Percentiles rank a stretch among this genome's conserved stretches.
Evolutionary conservation across 2,113 vertebrate genomes (phyloP).

Genomic region (Lagopus muta): DNA sequence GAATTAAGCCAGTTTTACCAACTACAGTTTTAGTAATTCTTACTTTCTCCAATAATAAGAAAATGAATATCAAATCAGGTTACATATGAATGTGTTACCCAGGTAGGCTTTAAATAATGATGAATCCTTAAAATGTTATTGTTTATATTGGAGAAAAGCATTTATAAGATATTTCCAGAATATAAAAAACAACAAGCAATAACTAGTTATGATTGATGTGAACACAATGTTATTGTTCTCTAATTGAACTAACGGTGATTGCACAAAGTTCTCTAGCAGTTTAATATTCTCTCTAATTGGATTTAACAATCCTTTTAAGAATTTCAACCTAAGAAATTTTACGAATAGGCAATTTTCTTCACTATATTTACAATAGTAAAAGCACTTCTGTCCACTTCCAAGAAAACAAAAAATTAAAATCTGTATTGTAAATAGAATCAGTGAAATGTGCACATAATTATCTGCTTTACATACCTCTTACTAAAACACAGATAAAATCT

Average conservation of each 20-base stretch:
- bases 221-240: background rate
- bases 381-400: background rate
- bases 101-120: background rate
- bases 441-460: background rate
- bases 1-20: background rate
- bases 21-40: background rate
- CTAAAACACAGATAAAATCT: background rate
- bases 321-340: background rate
- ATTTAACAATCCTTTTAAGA: background rate
- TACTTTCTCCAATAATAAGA: background rate
- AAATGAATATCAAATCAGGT: background rate
- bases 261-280: background rate
- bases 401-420: background rate
- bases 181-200: background rate
- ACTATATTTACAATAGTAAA: background rate
- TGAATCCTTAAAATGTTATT: background rate
- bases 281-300: background rate
- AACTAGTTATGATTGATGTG: background rate
- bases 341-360: background rate
- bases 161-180: background rate
- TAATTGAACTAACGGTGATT: background rate
- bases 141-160: background rate
- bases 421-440: background rate
- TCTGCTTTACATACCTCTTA: background rate
- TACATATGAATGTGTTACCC: background rate